Percentiles rank a stretch among this genome's conserved stretches.
phyloP scores from a whole-genome alignment of 2,113 vertebrate genomes.

The Channa maculata region DNA sequence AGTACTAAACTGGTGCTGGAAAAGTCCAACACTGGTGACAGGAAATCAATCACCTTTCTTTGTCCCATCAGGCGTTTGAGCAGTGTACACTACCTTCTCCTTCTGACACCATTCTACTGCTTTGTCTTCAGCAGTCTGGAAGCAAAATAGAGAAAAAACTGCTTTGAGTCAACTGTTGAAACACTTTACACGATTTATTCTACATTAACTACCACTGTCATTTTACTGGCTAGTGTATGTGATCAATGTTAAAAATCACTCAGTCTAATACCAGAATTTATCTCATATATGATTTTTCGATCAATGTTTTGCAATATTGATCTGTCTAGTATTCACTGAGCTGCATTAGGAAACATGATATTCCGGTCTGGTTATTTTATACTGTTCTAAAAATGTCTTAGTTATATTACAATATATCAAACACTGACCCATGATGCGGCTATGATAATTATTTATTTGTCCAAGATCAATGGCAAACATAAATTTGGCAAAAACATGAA shows the following conservation, averaged over 20 bases:
- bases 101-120: slow-evolving; percentile 77
- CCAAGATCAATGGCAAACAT: too few species aligned
- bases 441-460: too few species aligned
- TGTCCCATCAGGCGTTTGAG: slow-evolving; percentile 64
- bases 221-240: background rate
- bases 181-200: background rate
- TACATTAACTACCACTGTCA: background rate
- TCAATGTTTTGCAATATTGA: background rate
- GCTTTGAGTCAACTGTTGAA: too few species aligned
- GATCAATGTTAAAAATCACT: background rate
- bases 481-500: too few species aligned
- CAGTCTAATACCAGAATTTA: background rate
- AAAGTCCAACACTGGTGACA: background rate
- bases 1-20: too few species aligned
- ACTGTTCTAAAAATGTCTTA: too few species aligned
- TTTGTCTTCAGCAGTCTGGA: slow-evolving; percentile 62
- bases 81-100: slow-evolving; percentile 67
- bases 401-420: too few species aligned
- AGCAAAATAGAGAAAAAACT: background rate
- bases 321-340: background rate
- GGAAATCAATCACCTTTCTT: slow-evolving; percentile 79
- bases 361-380: background rate
- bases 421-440: too few species aligned
- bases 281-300: background rate
- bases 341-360: too few species aligned